phyloP scores from a whole-genome alignment of 2,113 vertebrate species.

The Diadophis punctatus region DNA sequence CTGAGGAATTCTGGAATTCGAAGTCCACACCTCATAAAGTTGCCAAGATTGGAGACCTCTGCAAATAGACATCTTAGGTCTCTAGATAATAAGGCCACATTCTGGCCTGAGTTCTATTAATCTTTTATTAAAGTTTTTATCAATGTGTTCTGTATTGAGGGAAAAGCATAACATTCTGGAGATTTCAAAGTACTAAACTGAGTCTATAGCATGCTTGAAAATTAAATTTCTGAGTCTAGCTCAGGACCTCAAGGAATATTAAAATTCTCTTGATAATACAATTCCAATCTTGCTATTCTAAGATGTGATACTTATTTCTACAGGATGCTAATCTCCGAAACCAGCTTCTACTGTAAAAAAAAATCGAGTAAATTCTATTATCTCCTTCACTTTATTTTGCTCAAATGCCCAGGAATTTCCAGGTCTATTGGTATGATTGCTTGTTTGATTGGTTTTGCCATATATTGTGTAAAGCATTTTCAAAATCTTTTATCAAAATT shows the following conservation, averaged over 20 bases:
- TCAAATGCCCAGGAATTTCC: neutral
- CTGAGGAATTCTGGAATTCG: too few relatives aligned
- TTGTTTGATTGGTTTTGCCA: neutral
- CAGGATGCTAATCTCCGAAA: neutral
- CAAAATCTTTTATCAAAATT: too few relatives aligned
- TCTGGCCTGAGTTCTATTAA: neutral
- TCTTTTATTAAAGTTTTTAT: neutral
- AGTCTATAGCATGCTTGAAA: neutral
- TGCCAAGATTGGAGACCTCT: too few relatives aligned
- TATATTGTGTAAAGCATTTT: neutral
- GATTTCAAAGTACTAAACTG: neutral
- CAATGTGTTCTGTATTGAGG: neutral
- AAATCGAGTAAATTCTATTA: neutral
- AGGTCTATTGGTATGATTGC: neutral
- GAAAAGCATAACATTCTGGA: neutral
- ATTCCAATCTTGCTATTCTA: neutral
- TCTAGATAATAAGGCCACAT: neutral
- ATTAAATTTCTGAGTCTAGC: neutral
- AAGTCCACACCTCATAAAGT: too few relatives aligned
- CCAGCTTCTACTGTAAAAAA: neutral
- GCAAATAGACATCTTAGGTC: neutral
- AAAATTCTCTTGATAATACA: neutral
- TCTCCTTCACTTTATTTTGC: neutral
- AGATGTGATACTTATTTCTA: neutral
- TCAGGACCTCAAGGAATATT: neutral